Conservation (phyloP, 92 coral and sea anemone species). For the Pocillopora meandrina region DNA sequence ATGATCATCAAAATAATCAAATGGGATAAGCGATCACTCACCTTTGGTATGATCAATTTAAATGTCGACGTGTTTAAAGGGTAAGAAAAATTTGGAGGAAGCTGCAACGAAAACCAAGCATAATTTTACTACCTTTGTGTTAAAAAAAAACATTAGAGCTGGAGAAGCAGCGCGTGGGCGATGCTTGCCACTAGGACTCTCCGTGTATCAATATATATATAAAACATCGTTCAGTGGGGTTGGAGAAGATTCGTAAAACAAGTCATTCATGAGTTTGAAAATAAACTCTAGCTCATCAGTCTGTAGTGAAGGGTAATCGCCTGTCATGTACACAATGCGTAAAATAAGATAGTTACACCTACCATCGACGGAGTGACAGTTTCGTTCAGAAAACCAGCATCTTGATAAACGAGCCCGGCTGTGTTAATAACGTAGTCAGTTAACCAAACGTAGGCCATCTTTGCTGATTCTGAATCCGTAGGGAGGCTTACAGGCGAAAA, state of each 20-base stretch:
- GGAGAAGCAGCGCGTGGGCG: too few species aligned
- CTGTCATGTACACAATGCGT: too few species aligned
- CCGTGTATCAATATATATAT: too few species aligned
- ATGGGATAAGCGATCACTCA: conserved; percentile 13
- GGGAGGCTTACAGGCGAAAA: conserved; percentile 82
- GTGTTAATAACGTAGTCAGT: conserved; percentile 92
- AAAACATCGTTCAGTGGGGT: too few species aligned
- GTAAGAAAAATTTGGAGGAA: conserved; percentile 76
- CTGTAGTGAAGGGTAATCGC: too few species aligned
- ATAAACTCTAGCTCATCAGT: too few species aligned
- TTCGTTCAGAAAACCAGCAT: conserved; percentile 74
- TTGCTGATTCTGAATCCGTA: conserved; percentile 49
- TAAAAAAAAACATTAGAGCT: too few species aligned
- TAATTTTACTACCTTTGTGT: not conserved
- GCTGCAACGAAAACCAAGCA: conserved; percentile 36
- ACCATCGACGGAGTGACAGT: conserved; percentile 82
- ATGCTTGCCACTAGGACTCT: too few species aligned
- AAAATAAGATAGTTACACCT: conserved; percentile 14
- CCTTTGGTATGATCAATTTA: conserved; percentile 71
- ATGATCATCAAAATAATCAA: too few species aligned
- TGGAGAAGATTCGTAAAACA: too few species aligned
- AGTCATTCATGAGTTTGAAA: too few species aligned
- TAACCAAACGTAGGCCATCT: conserved; percentile 84
- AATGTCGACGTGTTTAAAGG: conserved; percentile 88
- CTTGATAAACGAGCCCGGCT: conserved; percentile 88